These are phyloP conservation scores for Hofmannophila pseudospretella DNA, from an alignment of 2,888 invertebrate genomes.

Conservation along the genomic window DNA sequence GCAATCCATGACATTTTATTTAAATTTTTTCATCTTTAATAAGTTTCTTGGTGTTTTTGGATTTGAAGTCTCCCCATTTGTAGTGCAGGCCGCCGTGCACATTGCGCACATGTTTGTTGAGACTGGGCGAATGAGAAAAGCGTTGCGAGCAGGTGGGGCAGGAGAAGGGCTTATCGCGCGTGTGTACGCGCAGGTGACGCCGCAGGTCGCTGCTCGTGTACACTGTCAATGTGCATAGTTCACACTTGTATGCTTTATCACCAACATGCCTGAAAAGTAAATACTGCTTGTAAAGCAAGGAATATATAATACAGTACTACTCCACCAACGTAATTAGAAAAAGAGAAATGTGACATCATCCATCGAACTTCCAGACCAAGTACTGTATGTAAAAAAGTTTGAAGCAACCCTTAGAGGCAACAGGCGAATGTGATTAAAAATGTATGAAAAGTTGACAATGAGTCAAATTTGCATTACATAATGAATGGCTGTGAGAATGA, in stretches of 20 bases:
- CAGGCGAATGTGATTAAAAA: too few relatives aligned
- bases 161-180: conserved; percentile 57
- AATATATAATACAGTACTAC: too few relatives aligned
- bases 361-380: too few relatives aligned
- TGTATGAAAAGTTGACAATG: too few relatives aligned
- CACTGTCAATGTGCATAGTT: conserved; percentile 47
- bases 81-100: conserved; percentile 58
- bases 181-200: conserved; percentile 58
- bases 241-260: conserved; percentile 57
- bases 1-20: too few relatives aligned
- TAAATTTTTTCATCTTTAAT: conserved; percentile 23
- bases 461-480: too few relatives aligned
- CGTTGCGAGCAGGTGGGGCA: conserved; percentile 59
- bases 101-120: conserved; percentile 66
- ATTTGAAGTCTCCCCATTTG: conserved; percentile 53
- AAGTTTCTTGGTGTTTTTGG: conserved; percentile 15
- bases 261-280: conserved; percentile 65
- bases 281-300: too few relatives aligned
- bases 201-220: conserved; percentile 54
- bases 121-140: conserved; percentile 61
- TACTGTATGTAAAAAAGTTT: too few relatives aligned
- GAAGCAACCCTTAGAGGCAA: too few relatives aligned
- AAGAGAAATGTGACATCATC: too few relatives aligned
- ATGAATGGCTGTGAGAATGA: too few relatives aligned
- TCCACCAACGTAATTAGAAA: too few relatives aligned